Base-by-base conservation (phyloP, 2,797 vertebrate species). In the Varecia variegata region DNA sequence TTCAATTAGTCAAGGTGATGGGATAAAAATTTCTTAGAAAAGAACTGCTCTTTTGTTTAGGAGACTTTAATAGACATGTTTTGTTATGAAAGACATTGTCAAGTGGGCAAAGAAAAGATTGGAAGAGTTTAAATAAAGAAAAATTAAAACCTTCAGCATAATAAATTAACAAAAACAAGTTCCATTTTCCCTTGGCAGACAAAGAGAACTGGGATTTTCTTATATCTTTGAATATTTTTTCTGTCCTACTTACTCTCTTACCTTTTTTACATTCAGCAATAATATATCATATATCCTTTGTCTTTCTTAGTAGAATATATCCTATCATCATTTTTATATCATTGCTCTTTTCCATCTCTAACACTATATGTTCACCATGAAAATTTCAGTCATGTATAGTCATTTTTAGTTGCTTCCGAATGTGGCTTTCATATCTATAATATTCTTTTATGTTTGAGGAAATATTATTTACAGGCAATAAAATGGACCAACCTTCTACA, bases 351-450 rank as follows among this genome's bases (percentile, higher is more conserved):
- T 14, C 13, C 23, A 74, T 68, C 43, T 88, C 58, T 68, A 32
- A 84, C 7, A 79, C 52, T 54, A 13, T 71, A 62, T 65, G 32
- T 62, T 67, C 3, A 62, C 18, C 17, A 73, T 47, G 25, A 95
- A 92, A 91, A 18, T 85, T 90, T 79, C 58, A 77, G n/a, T 67
- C 32, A 85, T 15, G 1, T 54, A 18, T 86, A 83, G 92, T 79
- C 12, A 54, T 65, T 93, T 88, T 85, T 71, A 88, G 32, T 71
- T 83, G 82, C 71, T 96, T 93, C 43, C 85, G 70, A 76, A 70
- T 56, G 20, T 86, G 38, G 14, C 8, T 93, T 84, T 88, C 15
- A 58, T 58, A 9, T 90, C 27, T 87, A 27, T 18, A 62, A 60
- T 95, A 82, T 65, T 35, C 12, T 60, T 83, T 45, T 40, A 52